Percentiles rank a stretch among this genome's conserved stretches.
Conservation (phyloP, 2,888 invertebrate species). For the Agrotis exclamationis region DNA sequence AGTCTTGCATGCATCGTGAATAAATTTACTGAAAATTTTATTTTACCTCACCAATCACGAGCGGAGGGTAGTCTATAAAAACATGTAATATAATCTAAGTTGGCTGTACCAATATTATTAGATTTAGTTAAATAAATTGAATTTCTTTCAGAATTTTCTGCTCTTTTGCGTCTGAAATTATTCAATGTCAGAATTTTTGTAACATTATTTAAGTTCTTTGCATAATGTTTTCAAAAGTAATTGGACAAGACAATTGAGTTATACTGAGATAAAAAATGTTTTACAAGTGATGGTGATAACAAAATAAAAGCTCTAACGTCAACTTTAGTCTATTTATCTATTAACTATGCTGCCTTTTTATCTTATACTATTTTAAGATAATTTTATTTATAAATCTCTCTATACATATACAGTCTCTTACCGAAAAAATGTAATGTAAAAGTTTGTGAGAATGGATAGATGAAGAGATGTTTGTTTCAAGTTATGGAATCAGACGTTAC, state of each 20-base stretch:
- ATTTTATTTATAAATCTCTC: no score
- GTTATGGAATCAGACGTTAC: no score
- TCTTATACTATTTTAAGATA: no score
- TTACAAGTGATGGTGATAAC: neutral
- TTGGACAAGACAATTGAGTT: neutral
- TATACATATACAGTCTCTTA: no score
- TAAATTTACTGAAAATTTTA: neutral
- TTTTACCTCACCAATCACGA: conserved; percentile 3
- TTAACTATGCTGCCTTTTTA: no score
- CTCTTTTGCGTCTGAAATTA: conserved; percentile 18
- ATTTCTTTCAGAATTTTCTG: conserved; percentile 42
- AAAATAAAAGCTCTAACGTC: neutral
- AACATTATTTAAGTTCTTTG: conserved; percentile 17
- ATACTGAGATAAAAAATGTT: neutral
- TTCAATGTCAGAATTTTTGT: conserved; percentile 10
- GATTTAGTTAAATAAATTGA: conserved; percentile 45
- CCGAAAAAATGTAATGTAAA: no score
- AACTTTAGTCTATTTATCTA: neutral
- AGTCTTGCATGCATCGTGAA: neutral
- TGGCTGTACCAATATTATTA: conserved; percentile 42
- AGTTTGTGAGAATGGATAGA: no score
- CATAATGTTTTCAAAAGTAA: neutral
- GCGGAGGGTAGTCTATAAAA: conserved; percentile 20
- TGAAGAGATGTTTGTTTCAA: no score
- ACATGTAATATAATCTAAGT: conserved; percentile 28